These are phyloP conservation scores for Marronus borbonicus DNA, from an alignment of 2,888 invertebrate genomes.

Conservation along the genomic window DNA sequence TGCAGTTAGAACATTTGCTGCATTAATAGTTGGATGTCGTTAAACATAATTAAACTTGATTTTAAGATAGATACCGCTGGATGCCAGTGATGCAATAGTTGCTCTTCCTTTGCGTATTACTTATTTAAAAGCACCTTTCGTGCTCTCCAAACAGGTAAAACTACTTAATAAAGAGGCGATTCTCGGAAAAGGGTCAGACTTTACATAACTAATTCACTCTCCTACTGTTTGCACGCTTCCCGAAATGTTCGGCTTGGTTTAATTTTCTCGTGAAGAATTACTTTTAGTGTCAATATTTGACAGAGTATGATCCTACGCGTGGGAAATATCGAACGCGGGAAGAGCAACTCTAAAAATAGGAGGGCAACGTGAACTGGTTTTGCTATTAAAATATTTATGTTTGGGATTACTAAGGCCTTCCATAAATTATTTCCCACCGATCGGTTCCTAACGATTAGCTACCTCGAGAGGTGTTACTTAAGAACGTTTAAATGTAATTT, in stretches of 20 bases:
- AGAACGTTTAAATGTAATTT: no score
- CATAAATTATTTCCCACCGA: constrained; percentile 23
- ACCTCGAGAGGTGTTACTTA: no score
- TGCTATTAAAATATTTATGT: constrained; percentile 33
- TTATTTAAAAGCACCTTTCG: constrained; percentile 2
- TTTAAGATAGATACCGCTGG: no score
- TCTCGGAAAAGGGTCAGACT: constrained; percentile 43
- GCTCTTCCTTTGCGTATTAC: not conserved
- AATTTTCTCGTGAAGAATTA: constrained; percentile 42
- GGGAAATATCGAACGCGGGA: constrained; percentile 12
- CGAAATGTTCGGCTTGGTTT: constrained; percentile 21
- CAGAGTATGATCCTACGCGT: constrained; percentile 25
- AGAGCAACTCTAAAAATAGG: constrained; percentile 11
- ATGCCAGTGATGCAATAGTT: no score
- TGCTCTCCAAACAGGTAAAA: constrained; percentile 23
- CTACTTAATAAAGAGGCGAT: constrained; percentile 20
- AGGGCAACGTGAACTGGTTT: constrained; percentile 9
- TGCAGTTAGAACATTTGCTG: no score
- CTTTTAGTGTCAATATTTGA: constrained; percentile 40
- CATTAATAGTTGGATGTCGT: no score
- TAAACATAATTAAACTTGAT: no score
- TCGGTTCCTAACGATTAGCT: not conserved
- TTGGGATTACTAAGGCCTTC: constrained; percentile 20
- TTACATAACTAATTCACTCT: constrained; percentile 48
- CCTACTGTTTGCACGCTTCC: constrained; percentile 25